These are phyloP conservation scores for Pachyseris speciosa DNA, from an alignment of 64 coral and sea anemone genomes.

Conservation along the genomic window DNA sequence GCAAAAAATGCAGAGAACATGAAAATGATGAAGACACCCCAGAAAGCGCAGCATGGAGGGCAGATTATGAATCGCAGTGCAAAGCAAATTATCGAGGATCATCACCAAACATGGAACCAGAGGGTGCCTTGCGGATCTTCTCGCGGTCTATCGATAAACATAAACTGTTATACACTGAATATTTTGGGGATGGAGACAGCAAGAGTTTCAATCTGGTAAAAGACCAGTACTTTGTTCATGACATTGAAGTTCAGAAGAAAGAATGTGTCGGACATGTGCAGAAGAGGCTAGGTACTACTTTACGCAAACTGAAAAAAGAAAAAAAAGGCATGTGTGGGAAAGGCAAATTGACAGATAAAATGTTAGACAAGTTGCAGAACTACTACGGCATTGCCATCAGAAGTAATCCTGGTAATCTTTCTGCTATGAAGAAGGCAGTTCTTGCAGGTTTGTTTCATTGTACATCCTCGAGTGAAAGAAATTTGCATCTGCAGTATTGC, in stretches of 20 bases:
- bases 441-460: slow-evolving; percentile 66
- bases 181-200: slow-evolving; percentile 67
- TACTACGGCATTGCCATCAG: slow-evolving; percentile 69
- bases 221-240: neutral
- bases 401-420: slow-evolving; percentile 59
- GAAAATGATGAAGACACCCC: neutral
- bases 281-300: slow-evolving; percentile 49
- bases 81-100: slow-evolving; percentile 42
- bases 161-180: slow-evolving; percentile 41
- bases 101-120: slow-evolving; percentile 28
- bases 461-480: slow-evolving; percentile 21
- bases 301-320: slow-evolving; percentile 20
- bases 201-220: slow-evolving; percentile 47
- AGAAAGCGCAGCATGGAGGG: neutral
- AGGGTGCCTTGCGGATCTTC: slow-evolving; percentile 33
- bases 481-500: neutral
- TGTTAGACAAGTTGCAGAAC: slow-evolving; percentile 64
- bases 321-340: slow-evolving; percentile 28
- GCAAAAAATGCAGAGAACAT: slow-evolving; percentile 30
- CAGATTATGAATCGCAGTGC: slow-evolving; percentile 51
- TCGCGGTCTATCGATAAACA: slow-evolving; percentile 35
- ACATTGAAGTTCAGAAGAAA: neutral
- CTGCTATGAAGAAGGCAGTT: slow-evolving; percentile 66
- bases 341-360: slow-evolving; percentile 46
- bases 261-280: slow-evolving; percentile 22